phyloP scores from a whole-genome alignment of 2,888 invertebrate genomes.

The Aleiodes leptofemur region DNA sequence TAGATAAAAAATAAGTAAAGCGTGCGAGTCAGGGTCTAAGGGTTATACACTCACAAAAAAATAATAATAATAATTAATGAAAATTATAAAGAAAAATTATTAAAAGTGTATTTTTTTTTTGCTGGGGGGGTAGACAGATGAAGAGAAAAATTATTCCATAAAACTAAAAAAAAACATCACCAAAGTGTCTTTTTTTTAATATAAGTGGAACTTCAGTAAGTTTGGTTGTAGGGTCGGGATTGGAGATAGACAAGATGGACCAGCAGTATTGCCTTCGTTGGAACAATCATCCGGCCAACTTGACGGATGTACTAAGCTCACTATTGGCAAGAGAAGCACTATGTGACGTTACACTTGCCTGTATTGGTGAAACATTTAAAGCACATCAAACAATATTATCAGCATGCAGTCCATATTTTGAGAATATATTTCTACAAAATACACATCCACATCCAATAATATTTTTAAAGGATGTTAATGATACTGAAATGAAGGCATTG shows the following conservation, averaged over 20 bases:
- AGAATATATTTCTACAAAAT: slow-evolving; percentile 92
- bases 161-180: slow-evolving; percentile 44
- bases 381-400: slow-evolving; percentile 96
- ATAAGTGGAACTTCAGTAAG: slow-evolving; percentile 61
- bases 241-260: slow-evolving; percentile 79
- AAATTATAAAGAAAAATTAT: not conserved
- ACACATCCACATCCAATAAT: slow-evolving; percentile 94
- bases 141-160: too few relatives aligned
- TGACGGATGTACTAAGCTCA: slow-evolving; percentile 92
- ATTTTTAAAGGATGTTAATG: slow-evolving; percentile 94
- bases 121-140: not conserved
- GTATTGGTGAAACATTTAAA: slow-evolving; percentile 93
- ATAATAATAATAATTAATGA: not conserved
- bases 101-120: not conserved
- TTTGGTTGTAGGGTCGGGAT: slow-evolving; percentile 72
- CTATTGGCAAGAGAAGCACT: slow-evolving; percentile 91
- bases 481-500: slow-evolving; percentile 91
- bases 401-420: slow-evolving; percentile 96
- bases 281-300: slow-evolving; percentile 95
- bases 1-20: slow-evolving; percentile 28
- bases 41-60: slow-evolving; percentile 38
- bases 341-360: slow-evolving; percentile 94
- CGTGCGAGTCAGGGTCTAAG: slow-evolving; percentile 46
- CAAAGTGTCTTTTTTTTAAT: slow-evolving; percentile 46
- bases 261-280: slow-evolving; percentile 95